Conservation (phyloP, 92 coral and sea anemone genomes). For the Palythoa grandis region DNA sequence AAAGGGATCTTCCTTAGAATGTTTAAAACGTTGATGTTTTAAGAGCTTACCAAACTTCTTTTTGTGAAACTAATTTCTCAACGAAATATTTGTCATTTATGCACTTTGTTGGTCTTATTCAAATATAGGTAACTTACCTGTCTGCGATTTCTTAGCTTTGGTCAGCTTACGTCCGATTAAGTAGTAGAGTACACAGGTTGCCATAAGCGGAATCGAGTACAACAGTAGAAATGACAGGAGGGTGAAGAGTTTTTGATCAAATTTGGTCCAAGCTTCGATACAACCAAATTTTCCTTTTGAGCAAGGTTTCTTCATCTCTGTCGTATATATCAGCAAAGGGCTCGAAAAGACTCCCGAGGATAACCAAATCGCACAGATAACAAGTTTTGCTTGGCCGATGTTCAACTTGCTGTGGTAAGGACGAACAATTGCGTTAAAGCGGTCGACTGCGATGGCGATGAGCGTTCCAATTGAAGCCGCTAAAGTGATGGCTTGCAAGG, state of each 20-base stretch:
- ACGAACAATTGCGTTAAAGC: conserved; percentile 84
- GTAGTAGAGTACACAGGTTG: conserved; percentile 73
- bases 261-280: conserved; percentile 63
- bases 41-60: background rate
- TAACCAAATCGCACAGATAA: conserved; percentile 76
- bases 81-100: background rate
- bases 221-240: conserved; percentile 55
- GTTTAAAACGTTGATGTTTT: background rate
- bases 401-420: conserved; percentile 79
- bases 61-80: background rate
- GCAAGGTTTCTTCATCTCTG: conserved; percentile 22
- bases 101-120: background rate
- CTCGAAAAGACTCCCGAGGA: conserved; percentile 63
- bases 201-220: conserved; percentile 68
- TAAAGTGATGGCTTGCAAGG: conserved; percentile 67
- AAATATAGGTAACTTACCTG: conserved; percentile 58
- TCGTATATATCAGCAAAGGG: conserved; percentile 65
- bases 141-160: conserved; percentile 64
- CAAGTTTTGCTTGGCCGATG: conserved; percentile 74
- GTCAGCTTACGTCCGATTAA: conserved; percentile 72
- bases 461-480: conserved; percentile 81
- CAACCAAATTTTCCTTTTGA: conserved; percentile 39
- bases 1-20: background rate
- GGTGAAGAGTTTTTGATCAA: conserved; percentile 51
- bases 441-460: conserved; percentile 83